These are phyloP conservation scores for Chunga burmeisteri DNA, from an alignment of 2,113 vertebrate species.

Conservation along the genomic window DNA sequence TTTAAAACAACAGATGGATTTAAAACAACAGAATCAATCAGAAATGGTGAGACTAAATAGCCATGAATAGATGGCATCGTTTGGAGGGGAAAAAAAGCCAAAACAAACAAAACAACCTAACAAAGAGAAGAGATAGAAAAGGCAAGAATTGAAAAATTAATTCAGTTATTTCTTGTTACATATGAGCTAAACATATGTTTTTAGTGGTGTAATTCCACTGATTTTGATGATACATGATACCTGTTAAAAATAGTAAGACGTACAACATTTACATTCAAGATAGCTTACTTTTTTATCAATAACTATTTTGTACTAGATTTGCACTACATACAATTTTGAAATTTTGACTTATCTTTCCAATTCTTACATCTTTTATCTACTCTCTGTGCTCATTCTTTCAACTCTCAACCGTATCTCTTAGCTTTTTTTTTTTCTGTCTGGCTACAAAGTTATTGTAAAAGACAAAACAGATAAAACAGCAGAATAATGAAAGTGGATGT, in stretches of 20 bases:
- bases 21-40: not conserved
- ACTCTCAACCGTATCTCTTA: not conserved
- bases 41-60: not conserved
- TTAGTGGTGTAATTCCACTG: not conserved
- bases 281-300: not conserved
- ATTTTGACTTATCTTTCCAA: not conserved
- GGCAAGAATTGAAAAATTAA: not conserved
- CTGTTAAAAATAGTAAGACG: not conserved
- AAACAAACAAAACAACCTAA: not conserved
- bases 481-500: not conserved
- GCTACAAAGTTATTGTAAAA: not conserved
- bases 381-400: constrained; percentile 12
- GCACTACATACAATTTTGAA: not conserved
- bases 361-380: not conserved
- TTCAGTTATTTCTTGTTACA: not conserved
- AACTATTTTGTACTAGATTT: not conserved
- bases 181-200: not conserved
- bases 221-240: not conserved
- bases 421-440: not conserved
- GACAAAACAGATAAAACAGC: not conserved
- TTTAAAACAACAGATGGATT: not conserved
- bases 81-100: not conserved
- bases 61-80: not conserved
- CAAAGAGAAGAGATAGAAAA: not conserved
- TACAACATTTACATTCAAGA: not conserved